These are phyloP conservation scores for Temnothorax longispinosus DNA, from an alignment of 1,140 invertebrate genomes.

Conservation along the genomic window DNA sequence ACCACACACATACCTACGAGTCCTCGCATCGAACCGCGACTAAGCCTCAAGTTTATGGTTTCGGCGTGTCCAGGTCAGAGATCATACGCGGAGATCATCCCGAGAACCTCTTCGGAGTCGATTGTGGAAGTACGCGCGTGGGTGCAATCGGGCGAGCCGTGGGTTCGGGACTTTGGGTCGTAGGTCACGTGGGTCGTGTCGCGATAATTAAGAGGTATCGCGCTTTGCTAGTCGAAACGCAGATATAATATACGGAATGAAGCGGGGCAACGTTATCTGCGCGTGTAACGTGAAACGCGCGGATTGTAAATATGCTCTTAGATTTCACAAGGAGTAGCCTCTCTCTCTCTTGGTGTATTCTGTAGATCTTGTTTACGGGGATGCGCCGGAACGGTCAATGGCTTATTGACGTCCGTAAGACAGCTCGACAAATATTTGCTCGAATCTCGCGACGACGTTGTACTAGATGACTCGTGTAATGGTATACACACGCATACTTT, in stretches of 20 bases:
- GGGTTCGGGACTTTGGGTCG: conserved; percentile 34
- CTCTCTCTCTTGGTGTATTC: neutral
- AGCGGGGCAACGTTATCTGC: conserved; percentile 10
- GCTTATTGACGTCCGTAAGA: conserved; percentile 31
- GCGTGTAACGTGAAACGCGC: conserved; percentile 37
- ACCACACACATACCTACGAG: conserved; percentile 60
- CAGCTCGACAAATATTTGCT: conserved; percentile 41
- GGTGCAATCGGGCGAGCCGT: conserved; percentile 24
- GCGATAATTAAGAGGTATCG: conserved; percentile 62
- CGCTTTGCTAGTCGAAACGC: conserved; percentile 34
- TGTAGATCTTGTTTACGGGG: conserved; percentile 37
- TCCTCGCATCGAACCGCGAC: conserved; percentile 64
- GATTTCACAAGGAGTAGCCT: conserved; percentile 34
- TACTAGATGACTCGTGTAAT: conserved; percentile 2
- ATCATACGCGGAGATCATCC: neutral
- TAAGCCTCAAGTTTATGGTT: conserved; percentile 76
- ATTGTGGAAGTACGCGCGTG: conserved; percentile 39
- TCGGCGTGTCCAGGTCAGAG: conserved; percentile 65
- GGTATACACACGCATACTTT: neutral
- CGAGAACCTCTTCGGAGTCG: conserved; percentile 28
- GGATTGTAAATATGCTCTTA: conserved; percentile 49
- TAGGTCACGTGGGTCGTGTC: conserved; percentile 53
- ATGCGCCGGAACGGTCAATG: conserved; percentile 36
- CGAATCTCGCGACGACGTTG: conserved; percentile 8
- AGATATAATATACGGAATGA: conserved; percentile 49